These are phyloP conservation scores for Anisognathus igniventris DNA, from an alignment of 2,797 vertebrate species.

Conservation along the genomic window DNA sequence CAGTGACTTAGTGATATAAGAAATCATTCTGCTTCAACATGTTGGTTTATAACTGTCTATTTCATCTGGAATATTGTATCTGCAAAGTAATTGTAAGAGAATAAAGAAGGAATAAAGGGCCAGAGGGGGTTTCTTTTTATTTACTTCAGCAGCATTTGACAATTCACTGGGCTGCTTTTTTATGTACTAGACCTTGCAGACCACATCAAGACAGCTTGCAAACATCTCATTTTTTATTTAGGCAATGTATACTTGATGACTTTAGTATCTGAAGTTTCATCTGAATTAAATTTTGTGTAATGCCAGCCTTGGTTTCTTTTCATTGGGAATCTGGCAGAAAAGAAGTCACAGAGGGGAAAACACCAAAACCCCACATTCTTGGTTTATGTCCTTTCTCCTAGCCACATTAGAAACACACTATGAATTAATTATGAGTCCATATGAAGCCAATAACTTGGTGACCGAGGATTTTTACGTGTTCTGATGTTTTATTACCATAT, in stretches of 20 bases:
- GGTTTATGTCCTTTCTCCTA: constrained; percentile 50
- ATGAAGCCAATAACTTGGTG: constrained; percentile 44
- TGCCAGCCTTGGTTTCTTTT: constrained; percentile 59
- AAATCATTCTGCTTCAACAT: neutral
- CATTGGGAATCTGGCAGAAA: constrained; percentile 56
- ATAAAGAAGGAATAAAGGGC: neutral
- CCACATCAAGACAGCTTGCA: constrained; percentile 49
- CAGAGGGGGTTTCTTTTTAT: neutral
- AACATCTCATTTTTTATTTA: constrained; percentile 73
- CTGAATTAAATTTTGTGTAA: constrained; percentile 62
- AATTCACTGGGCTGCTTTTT: constrained; percentile 19
- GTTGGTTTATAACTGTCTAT: neutral
- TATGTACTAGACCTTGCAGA: constrained; percentile 37
- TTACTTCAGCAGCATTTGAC: constrained; percentile 45
- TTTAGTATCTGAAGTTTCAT: constrained; percentile 51
- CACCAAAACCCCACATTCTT: neutral
- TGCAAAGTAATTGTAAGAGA: neutral
- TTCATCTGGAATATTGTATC: neutral
- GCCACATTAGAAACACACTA: constrained; percentile 1
- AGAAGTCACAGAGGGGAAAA: constrained; percentile 44
- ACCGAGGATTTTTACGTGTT: constrained; percentile 21
- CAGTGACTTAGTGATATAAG: neutral
- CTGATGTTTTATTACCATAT: constrained; percentile 49
- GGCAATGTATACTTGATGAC: constrained; percentile 48
- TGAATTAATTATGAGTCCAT: constrained; percentile 68